These are phyloP conservation scores for Amia ocellicauda DNA, from an alignment of 2,113 vertebrate genomes.

Conservation along the genomic window DNA sequence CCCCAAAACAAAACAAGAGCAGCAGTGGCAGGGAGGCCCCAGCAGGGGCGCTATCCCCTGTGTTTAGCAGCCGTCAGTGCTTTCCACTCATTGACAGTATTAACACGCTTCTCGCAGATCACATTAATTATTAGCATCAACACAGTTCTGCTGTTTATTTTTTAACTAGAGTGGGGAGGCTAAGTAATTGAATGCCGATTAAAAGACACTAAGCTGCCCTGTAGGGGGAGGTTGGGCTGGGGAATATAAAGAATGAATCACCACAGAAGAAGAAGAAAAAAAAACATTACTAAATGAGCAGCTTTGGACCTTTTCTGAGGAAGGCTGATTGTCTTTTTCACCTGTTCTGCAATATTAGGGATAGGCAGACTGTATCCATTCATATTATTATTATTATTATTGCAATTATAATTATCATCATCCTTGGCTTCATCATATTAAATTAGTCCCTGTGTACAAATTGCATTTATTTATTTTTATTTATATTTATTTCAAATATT, in stretches of 20 bases:
- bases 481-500: no score
- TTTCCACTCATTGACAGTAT: slow-evolving; percentile 55
- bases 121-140: slow-evolving; percentile 67
- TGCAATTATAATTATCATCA: no score
- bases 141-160: slow-evolving; percentile 63
- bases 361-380: no score
- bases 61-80: slow-evolving; percentile 52
- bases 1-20: no score
- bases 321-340: not conserved
- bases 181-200: slow-evolving; percentile 23
- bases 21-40: slow-evolving; percentile 4
- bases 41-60: slow-evolving; percentile 42
- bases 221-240: slow-evolving; percentile 2
- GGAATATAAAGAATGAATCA: not conserved
- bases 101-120: slow-evolving; percentile 52
- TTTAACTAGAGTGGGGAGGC: slow-evolving; percentile 61
- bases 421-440: no score
- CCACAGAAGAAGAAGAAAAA: no score
- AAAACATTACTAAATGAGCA: not conserved
- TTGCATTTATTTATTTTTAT: no score
- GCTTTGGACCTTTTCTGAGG: not conserved
- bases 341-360: not conserved
- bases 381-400: no score
- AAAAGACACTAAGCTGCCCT: slow-evolving; percentile 39
- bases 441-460: no score